These are phyloP conservation scores for Temnothorax unifasciatus DNA, from an alignment of 2,888 invertebrate genomes.

Conservation along the genomic window DNA sequence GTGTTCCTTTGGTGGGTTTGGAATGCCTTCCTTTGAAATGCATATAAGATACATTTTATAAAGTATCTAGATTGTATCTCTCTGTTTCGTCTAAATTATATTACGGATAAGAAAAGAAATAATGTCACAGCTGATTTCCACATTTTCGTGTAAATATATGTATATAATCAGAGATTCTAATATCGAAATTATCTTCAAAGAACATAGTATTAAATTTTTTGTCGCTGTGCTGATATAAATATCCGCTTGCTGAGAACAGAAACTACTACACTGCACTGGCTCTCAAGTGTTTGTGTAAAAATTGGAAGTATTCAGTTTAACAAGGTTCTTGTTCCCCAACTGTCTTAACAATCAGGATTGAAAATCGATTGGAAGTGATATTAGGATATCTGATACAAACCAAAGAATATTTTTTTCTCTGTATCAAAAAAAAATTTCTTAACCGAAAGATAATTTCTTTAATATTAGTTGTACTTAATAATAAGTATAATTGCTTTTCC, in stretches of 20 bases:
- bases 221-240: background rate
- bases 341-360: background rate
- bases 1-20: conserved; percentile 8
- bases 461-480: background rate
- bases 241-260: background rate
- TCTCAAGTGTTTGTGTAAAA: background rate
- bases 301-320: background rate
- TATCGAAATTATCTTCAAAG: background rate
- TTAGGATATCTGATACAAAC: background rate
- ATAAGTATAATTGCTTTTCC: background rate
- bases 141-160: background rate
- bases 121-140: background rate
- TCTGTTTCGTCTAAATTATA: conserved; percentile 15
- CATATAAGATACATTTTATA: conserved; percentile 37
- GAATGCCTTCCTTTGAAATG: conserved; percentile 8
- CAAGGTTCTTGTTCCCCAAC: background rate
- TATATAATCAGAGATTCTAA: background rate
- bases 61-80: conserved; percentile 14
- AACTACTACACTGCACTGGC: background rate
- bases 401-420: background rate
- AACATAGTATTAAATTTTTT: conserved; percentile 2
- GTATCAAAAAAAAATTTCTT: background rate
- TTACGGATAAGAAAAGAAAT: background rate
- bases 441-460: background rate
- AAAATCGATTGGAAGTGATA: background rate